Conservation (phyloP, 1,140 invertebrate genomes). For the Physella acuta region DNA sequence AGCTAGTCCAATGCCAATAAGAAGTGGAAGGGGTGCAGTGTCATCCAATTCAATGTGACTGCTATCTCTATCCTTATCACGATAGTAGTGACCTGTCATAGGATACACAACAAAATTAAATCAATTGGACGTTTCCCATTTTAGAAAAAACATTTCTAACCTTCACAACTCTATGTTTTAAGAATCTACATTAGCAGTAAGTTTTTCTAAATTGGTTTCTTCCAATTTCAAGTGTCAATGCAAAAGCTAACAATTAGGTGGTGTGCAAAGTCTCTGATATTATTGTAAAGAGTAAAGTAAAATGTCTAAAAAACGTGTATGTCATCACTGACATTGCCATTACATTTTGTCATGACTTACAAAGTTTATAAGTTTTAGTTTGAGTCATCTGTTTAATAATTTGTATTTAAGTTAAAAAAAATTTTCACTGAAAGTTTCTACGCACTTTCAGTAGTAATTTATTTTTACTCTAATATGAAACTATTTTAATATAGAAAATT, state of each 20-base stretch:
- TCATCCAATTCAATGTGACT: slow-evolving; percentile 21
- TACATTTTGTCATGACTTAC: too few species aligned
- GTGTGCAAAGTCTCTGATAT: too few species aligned
- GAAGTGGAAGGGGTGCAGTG: slow-evolving; percentile 12
- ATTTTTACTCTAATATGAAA: background rate
- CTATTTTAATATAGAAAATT: background rate
- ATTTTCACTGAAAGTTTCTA: background rate
- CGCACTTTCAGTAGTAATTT: background rate
- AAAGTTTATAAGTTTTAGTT: too few species aligned
- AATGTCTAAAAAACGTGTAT: too few species aligned
- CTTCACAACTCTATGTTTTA: too few species aligned
- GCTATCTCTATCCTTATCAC: background rate
- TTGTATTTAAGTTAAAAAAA: too few species aligned
- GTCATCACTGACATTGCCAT: too few species aligned
- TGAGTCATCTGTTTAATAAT: too few species aligned
- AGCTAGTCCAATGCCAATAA: slow-evolving; percentile 18
- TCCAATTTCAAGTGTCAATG: background rate
- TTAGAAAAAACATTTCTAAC: background rate
- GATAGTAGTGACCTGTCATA: background rate
- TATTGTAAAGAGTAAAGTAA: too few species aligned
- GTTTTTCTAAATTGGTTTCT: background rate
- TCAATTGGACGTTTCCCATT: background rate
- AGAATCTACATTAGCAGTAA: too few species aligned
- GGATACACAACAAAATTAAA: background rate
- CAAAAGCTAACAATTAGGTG: too few species aligned